Percentiles rank a stretch among this genome's conserved stretches.
Conservation (phyloP, 2,888 invertebrate genomes). For the Osmoderma eremita region DNA sequence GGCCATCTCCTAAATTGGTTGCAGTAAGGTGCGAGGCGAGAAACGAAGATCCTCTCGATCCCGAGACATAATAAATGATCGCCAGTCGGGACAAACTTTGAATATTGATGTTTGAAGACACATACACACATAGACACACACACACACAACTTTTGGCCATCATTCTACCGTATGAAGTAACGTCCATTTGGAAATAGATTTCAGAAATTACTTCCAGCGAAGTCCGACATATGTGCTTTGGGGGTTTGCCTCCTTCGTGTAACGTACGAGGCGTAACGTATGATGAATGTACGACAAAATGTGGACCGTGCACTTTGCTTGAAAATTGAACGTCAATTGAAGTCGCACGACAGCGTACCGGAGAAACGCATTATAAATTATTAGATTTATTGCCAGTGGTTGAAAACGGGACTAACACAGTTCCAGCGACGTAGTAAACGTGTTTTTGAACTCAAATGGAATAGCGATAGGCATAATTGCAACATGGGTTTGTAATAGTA, state of each 20-base stretch:
- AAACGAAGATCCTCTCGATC: conserved; percentile 25
- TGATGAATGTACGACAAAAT: conserved; percentile 16
- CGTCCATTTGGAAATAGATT: conserved; percentile 57
- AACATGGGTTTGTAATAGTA: no score
- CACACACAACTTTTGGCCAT: conserved; percentile 41
- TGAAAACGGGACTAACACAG: no score
- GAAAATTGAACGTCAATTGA: conserved; percentile 21
- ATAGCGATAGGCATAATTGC: no score
- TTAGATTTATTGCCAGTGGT: neutral
- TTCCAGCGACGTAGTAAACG: no score
- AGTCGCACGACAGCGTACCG: conserved; percentile 1
- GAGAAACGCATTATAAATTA: conserved; percentile 11
- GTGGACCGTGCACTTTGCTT: conserved; percentile 4
- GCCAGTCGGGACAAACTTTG: conserved; percentile 59
- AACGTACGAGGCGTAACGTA: neutral
- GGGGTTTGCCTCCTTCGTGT: conserved; percentile 25
- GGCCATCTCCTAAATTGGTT: conserved; percentile 55
- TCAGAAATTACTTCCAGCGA: conserved; percentile 54
- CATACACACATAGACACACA: conserved; percentile 44
- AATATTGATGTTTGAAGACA: conserved; percentile 62
- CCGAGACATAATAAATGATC: conserved; percentile 62
- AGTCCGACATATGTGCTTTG: conserved; percentile 52
- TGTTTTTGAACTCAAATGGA: no score
- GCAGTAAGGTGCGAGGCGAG: conserved; percentile 54
- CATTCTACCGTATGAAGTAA: conserved; percentile 55